Percentiles rank a stretch among this genome's conserved stretches.
Evolutionary conservation across 2,888 invertebrate species (phyloP).

Genomic region (Hemithea aestivaria): DNA sequence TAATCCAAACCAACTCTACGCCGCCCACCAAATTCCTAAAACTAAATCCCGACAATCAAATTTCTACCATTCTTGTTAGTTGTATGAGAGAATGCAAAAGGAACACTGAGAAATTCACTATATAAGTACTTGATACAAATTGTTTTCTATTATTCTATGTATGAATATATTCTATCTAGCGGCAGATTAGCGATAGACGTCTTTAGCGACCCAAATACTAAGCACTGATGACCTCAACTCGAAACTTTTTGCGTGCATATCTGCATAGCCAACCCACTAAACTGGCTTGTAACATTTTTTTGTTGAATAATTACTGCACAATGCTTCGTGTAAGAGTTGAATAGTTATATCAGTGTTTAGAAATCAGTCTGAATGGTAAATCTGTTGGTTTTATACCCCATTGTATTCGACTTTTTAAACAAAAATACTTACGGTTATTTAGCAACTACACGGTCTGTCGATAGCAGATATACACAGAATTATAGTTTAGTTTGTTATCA

Average conservation of each 20-base stretch:
- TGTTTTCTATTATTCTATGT: too few species aligned
- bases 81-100: too few species aligned
- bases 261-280: not conserved
- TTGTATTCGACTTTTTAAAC: constrained; percentile 14
- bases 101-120: too few species aligned
- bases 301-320: not conserved
- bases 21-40: not conserved
- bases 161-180: too few species aligned
- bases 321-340: constrained; percentile 1
- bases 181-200: constrained; percentile 1
- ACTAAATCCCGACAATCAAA: too few species aligned
- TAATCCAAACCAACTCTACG: too few species aligned
- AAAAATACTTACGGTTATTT: constrained; percentile 17
- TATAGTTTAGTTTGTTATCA: too few species aligned
- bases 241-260: not conserved
- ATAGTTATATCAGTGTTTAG: constrained; percentile 1
- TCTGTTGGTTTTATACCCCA: constrained; percentile 8
- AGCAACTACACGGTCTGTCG: not conserved
- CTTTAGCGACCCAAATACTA: constrained; percentile 18
- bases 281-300: constrained; percentile 1
- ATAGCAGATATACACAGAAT: not conserved
- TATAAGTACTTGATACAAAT: too few species aligned
- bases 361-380: constrained; percentile 4
- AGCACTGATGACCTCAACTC: constrained; percentile 18
- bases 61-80: too few species aligned